Percentiles rank a stretch among this genome's conserved stretches.
These are phyloP conservation scores for Amphipyra tragopoginis DNA, from an alignment of 2,888 invertebrate genomes.

Conservation along the genomic window DNA sequence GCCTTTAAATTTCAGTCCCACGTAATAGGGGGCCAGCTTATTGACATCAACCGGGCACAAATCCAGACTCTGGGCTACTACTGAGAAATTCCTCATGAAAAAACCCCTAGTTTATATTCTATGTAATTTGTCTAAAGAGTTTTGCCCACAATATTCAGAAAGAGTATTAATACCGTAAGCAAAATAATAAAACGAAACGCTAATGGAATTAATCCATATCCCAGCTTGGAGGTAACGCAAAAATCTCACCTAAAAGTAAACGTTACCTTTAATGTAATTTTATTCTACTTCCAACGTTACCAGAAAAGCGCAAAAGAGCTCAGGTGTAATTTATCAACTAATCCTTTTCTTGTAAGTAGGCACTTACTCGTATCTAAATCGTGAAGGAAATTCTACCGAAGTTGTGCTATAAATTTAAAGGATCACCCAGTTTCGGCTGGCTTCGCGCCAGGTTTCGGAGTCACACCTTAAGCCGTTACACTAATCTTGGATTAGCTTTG, in stretches of 20 bases:
- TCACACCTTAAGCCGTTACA: constrained; percentile 45
- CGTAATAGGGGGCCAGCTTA: too few relatives aligned
- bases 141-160: too few relatives aligned
- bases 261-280: constrained; percentile 7
- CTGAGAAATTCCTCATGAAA: too few relatives aligned
- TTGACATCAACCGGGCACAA: too few relatives aligned
- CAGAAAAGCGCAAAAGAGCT: constrained; percentile 6
- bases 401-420: constrained; percentile 49
- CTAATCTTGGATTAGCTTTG: constrained; percentile 50
- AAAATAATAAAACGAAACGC: constrained; percentile 28
- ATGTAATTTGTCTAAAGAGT: too few relatives aligned
- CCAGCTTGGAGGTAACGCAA: not conserved
- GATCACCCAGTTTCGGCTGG: constrained; percentile 30
- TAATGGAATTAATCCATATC: constrained; percentile 16
- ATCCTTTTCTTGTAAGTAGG: constrained; percentile 53
- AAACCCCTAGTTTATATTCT: too few relatives aligned
- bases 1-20: too few relatives aligned
- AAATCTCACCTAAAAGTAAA: constrained; percentile 7
- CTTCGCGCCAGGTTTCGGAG: constrained; percentile 36
- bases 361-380: constrained; percentile 48
- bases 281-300: constrained; percentile 9
- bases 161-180: not conserved
- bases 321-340: constrained; percentile 51
- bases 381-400: constrained; percentile 37
- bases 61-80: too few relatives aligned